Conservation (phyloP, 2,113 vertebrate species). For the Rhegmatorhina hoffmannsi region DNA sequence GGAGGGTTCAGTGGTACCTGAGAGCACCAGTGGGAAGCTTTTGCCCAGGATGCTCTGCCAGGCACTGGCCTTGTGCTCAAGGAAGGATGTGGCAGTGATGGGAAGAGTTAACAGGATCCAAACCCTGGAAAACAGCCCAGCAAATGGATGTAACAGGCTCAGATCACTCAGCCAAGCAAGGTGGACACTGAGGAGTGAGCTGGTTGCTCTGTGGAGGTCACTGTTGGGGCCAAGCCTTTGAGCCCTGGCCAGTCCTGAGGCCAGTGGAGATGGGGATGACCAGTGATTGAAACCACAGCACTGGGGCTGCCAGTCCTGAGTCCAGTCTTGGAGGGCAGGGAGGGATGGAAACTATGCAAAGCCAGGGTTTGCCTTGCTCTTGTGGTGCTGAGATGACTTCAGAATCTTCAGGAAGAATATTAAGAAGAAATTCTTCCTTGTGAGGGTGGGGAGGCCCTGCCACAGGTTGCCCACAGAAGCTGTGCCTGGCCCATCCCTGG, state of each 20-base stretch:
- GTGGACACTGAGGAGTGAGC: not conserved
- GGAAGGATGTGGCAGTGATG: fast-evolving
- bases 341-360: fast-evolving
- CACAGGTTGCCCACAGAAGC: fast-evolving
- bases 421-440: not conserved
- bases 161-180: not conserved
- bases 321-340: not conserved
- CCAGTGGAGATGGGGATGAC: fast-evolving
- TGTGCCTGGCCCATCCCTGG: not conserved
- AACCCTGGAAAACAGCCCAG: not conserved
- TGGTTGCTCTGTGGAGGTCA: not conserved
- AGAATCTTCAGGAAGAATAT: not conserved
- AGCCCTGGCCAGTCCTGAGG: not conserved
- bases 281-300: fast-evolving
- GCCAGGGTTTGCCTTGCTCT: not conserved
- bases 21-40: fast-evolving
- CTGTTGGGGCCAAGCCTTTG: not conserved
- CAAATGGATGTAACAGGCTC: not conserved
- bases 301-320: fast-evolving
- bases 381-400: fast-evolving
- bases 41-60: not conserved
- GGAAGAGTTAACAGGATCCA: not conserved
- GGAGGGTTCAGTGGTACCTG: not conserved
- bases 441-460: fast-evolving
- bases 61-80: fast-evolving